Percentiles rank a stretch among this genome's conserved stretches.
Evolutionary conservation across 2,113 vertebrate genomes (phyloP).

Genomic region (Ochotona curzoniae): DNA sequence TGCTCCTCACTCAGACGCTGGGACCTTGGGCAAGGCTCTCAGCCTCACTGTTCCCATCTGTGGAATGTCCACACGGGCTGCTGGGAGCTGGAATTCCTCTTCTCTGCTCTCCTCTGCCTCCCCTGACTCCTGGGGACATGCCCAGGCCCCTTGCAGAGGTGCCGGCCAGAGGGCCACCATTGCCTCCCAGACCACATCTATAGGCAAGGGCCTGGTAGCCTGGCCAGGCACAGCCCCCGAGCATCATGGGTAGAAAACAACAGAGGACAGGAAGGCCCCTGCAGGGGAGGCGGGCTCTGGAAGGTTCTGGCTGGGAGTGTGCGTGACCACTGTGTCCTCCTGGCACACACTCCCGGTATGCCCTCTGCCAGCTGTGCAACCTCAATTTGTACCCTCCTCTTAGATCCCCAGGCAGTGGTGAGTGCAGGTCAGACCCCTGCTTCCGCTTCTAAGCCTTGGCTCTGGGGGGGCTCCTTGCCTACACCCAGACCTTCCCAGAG

Average conservation of each 20-base stretch:
- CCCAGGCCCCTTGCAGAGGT: background rate
- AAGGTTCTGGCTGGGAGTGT: too few relatives aligned
- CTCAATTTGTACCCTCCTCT: too few relatives aligned
- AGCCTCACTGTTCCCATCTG: background rate
- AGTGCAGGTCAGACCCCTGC: background rate
- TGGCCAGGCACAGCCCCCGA: background rate
- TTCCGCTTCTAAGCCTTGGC: background rate
- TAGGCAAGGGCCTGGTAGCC: accelerated
- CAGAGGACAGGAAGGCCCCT: too few relatives aligned
- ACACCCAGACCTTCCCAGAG: background rate
- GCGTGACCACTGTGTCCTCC: too few relatives aligned
- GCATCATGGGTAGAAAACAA: too few relatives aligned
- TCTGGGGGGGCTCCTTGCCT: accelerated
- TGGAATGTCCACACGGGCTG: background rate
- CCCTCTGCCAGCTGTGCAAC: too few relatives aligned
- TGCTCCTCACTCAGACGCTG: accelerated
- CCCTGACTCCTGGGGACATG: background rate
- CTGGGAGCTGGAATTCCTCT: background rate
- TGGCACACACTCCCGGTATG: too few relatives aligned
- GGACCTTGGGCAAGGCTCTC: accelerated
- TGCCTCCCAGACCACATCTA: accelerated
- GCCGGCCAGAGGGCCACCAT: accelerated
- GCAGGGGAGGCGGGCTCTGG: too few relatives aligned
- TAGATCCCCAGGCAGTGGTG: background rate
- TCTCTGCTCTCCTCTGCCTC: background rate